phyloP scores from a whole-genome alignment of 2,113 vertebrate species.

The Hippopotamus amphibius region DNA sequence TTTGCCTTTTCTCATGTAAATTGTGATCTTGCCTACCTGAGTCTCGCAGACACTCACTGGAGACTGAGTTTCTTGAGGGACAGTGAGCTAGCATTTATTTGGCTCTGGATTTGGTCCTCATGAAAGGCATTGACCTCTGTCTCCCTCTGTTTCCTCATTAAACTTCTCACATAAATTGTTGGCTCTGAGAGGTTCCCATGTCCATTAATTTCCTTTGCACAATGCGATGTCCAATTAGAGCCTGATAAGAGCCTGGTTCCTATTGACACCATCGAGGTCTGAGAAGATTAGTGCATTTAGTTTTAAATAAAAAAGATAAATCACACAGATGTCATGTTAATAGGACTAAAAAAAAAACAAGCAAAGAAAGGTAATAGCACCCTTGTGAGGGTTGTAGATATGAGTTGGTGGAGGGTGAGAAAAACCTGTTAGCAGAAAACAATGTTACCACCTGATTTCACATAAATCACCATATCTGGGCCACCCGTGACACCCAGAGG shows the following conservation, averaged over 20 bases:
- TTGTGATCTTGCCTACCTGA: not conserved
- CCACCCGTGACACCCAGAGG: not conserved
- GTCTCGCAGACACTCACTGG: not conserved
- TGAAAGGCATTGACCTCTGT: not conserved
- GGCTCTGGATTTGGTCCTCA: constrained; percentile 7
- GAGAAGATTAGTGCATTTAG: not conserved
- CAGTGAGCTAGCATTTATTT: not conserved
- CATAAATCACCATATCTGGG: not conserved
- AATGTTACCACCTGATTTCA: not conserved
- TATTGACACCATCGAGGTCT: not conserved
- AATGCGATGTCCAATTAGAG: not conserved
- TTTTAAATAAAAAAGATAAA: not conserved
- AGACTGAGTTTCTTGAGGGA: not conserved
- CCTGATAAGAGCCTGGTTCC: not conserved
- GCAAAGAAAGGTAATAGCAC: not conserved
- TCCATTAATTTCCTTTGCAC: constrained; percentile 40
- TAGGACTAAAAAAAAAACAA: not conserved
- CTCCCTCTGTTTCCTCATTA: not conserved
- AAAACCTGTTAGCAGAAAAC: constrained; percentile 6
- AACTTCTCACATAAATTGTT: not conserved
- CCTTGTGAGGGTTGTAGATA: not conserved
- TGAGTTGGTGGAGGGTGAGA: not conserved
- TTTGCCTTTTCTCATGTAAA: not conserved
- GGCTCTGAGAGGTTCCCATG: not conserved
- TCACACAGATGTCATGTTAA: not conserved